A percentile compares a stretch with the other conserved stretches of the same genome.
Conservation (phyloP, 2,888 invertebrate genomes). For the Brachyopa scutellaris region DNA sequence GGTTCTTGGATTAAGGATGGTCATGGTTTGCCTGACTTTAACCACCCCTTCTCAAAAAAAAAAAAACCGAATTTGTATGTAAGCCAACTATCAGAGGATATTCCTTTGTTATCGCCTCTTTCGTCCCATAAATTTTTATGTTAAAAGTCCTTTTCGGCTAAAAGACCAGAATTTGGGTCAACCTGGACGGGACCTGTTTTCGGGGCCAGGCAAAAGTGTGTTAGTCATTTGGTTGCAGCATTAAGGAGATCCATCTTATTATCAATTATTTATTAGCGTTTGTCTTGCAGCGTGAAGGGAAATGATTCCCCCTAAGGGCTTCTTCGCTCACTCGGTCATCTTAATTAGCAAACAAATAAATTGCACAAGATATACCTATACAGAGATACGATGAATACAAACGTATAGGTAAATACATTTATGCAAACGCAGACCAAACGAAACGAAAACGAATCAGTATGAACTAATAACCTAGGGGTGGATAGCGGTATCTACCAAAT, state of each 20-base stretch:
- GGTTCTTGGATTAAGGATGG: background rate
- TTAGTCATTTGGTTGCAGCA: constrained; percentile 37
- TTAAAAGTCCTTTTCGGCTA: constrained; percentile 19
- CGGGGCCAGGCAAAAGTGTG: constrained; percentile 24
- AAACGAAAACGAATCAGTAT: constrained; percentile 20
- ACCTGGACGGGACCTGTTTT: constrained; percentile 21
- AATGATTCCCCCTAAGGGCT: background rate
- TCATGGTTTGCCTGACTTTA: background rate
- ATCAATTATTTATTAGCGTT: constrained; percentile 43
- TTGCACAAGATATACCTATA: no score
- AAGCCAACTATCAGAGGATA: constrained; percentile 43
- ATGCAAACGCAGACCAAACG: background rate
- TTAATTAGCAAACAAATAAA: constrained; percentile 41
- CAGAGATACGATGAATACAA: no score
- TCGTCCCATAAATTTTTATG: constrained; percentile 68
- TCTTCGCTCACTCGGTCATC: constrained; percentile 25
- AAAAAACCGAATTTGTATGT: constrained; percentile 28
- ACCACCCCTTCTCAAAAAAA: no score
- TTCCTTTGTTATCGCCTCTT: constrained; percentile 57
- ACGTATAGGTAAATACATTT: background rate
- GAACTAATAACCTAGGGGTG: constrained; percentile 9
- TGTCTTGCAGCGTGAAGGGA: background rate
- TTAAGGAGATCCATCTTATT: constrained; percentile 46
- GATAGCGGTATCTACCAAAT: constrained; percentile 22
- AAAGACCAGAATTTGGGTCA: constrained; percentile 10